Base-by-base conservation (phyloP, 2,113 vertebrate genomes). In the Columba livia region DNA sequence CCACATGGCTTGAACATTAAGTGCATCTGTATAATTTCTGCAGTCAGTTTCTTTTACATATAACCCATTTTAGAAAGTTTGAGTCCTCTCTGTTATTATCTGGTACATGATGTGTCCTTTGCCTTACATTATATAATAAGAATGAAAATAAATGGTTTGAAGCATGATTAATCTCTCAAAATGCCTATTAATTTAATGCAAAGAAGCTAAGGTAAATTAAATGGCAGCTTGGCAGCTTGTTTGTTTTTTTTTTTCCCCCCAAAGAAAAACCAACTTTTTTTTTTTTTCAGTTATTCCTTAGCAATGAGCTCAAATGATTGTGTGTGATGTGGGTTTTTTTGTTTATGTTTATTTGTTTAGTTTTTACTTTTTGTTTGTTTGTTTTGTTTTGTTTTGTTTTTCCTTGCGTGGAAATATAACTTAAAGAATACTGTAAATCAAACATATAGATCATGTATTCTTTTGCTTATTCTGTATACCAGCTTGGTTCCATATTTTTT, bases 231-330 rank as follows among this genome's bases (percentile, higher is more conserved):
- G 12, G 40, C 38, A 38, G 13, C 8, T 71, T 75, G 12, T 44
- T 44, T 28, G 1, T 0, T 0, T 34, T 32, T 10, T 10, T 28
- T 29, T 4, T 0, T 13, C 11, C 48, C 11, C 38, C 20, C 42
- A 44, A 44, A 44, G 16, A 17, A 44, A 44, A 44, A 17, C 15
- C 16, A 16, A 44, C 42, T 44, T 17, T 44, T 44, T 44, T 44
- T 58, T 36, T 14, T 16, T 14, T 3, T 13, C 28, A 64, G 38
- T 40, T 64, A 40, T 25, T 53, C 25, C 50, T 51, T 51, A 25
- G 11, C 23, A 51, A 51, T 51, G 12, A 51, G 50, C 50, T 51
- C 21, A 25, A 51, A 25, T 51, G 50, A 24, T 53, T 53, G 25
- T 28, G 51, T 25, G 51, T 53, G 12, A 13, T 50, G 21, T 50